Percentiles rank a stretch among this genome's conserved stretches.
phyloP scores from a whole-genome alignment of 2,888 invertebrate genomes.

The Cynaeus angustus region DNA sequence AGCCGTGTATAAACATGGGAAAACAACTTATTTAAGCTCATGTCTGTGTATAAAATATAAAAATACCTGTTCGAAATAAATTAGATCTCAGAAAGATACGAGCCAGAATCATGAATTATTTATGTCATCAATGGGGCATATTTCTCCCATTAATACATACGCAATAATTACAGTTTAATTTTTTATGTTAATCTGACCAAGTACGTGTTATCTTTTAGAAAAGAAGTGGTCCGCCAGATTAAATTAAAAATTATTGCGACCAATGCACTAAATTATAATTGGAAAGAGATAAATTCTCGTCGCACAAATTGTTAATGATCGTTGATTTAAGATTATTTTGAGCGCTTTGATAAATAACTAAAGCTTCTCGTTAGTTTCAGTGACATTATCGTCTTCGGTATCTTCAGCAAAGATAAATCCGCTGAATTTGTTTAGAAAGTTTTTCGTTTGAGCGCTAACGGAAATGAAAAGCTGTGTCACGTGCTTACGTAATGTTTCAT shows the following conservation, averaged over 20 bases:
- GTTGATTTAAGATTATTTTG: slow-evolving; percentile 48
- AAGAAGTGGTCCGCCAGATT: slow-evolving; percentile 14
- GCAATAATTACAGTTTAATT: slow-evolving; percentile 47
- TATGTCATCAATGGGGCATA: slow-evolving; percentile 52
- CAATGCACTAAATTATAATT: slow-evolving; percentile 41
- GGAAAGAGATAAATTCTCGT: slow-evolving; percentile 42
- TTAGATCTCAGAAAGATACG: slow-evolving; percentile 53
- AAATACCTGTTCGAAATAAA: slow-evolving; percentile 53
- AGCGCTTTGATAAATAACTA: slow-evolving; percentile 47
- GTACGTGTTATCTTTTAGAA: neutral
- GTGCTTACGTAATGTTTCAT: slow-evolving; percentile 39
- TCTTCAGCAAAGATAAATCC: slow-evolving; percentile 45
- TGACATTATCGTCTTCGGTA: slow-evolving; percentile 46
- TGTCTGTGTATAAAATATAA: slow-evolving; percentile 49
- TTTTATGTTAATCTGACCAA: slow-evolving; percentile 37
- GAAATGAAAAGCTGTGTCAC: slow-evolving; percentile 42
- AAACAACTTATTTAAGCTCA: slow-evolving; percentile 51
- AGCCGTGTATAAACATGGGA: slow-evolving; percentile 48
- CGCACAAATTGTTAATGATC: slow-evolving; percentile 48
- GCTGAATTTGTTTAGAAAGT: slow-evolving; percentile 47
- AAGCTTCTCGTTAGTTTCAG: slow-evolving; percentile 47
- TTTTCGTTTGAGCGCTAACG: slow-evolving; percentile 37
- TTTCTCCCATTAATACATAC: slow-evolving; percentile 45
- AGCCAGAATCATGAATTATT: slow-evolving; percentile 56
- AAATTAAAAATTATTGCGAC: slow-evolving; percentile 29